Evolutionary conservation across 1,140 invertebrate genomes (phyloP).

Genomic region (Lepidostoma basale): DNA sequence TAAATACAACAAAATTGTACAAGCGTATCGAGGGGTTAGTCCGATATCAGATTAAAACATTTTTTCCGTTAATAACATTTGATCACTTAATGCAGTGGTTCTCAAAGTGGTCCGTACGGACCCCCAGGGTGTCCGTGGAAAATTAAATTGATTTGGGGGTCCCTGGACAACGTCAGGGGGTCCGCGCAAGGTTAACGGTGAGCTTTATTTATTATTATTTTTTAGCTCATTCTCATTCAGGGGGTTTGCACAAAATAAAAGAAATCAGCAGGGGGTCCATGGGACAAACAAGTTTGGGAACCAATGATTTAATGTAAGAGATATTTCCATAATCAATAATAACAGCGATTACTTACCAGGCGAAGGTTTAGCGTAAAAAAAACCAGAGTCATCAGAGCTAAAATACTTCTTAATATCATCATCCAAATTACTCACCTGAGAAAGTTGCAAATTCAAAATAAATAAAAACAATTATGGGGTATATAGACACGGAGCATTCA

Average conservation of each 20-base stretch:
- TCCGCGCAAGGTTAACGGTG: too few relatives aligned
- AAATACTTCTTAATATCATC: constrained; percentile 56
- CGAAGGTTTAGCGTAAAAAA: constrained; percentile 9
- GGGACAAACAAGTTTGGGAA: too few relatives aligned
- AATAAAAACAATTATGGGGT: not conserved
- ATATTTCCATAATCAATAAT: not conserved
- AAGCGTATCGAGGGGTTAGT: too few relatives aligned
- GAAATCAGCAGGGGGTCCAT: not conserved
- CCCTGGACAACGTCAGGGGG: too few relatives aligned
- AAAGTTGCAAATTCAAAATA: constrained; percentile 20
- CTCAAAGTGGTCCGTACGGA: too few relatives aligned
- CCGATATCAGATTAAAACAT: not conserved
- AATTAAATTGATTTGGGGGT: too few relatives aligned
- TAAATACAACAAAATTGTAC: too few relatives aligned
- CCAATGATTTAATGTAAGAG: not conserved
- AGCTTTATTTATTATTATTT: not conserved
- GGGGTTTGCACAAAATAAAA: not conserved
- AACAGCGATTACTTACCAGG: constrained; percentile 3
- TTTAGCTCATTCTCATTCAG: not conserved
- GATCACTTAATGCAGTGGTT: not conserved
- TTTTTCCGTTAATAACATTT: not conserved
- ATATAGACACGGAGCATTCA: not conserved
- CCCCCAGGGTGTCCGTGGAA: too few relatives aligned
- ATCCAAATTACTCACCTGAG: constrained; percentile 53
- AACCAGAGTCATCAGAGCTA: constrained; percentile 20